Evolutionary conservation across 2,797 vertebrate species (phyloP).

Genomic region (Neopelma chrysocephalum): DNA sequence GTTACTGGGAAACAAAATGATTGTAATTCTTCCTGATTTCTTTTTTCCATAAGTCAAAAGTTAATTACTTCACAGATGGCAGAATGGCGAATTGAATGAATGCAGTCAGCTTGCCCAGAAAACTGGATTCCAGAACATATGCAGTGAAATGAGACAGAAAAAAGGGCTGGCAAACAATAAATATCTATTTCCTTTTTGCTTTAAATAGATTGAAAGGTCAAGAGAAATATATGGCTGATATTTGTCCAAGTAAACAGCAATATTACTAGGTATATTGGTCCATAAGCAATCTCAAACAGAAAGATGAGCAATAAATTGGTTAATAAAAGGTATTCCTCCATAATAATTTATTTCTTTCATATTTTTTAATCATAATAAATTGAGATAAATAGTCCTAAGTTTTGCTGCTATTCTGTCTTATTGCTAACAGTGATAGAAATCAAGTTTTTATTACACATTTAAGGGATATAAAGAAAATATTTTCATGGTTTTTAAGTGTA

Average conservation of each 20-base stretch:
- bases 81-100: slow-evolving; percentile 32
- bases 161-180: slow-evolving; percentile 53
- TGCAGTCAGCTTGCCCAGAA: slow-evolving; percentile 52
- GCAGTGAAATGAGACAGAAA: slow-evolving; percentile 68
- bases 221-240: slow-evolving; percentile 33
- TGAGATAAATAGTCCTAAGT: background rate
- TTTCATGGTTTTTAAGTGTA: background rate
- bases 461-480: background rate
- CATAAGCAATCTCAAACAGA: slow-evolving; percentile 4
- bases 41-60: slow-evolving; percentile 59
- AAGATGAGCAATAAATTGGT: background rate
- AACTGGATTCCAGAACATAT: slow-evolving; percentile 60
- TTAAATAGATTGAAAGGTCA: slow-evolving; percentile 59
- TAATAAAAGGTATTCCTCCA: background rate
- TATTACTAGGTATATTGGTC: slow-evolving; percentile 16
- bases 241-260: slow-evolving; percentile 29
- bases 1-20: slow-evolving; percentile 21
- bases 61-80: slow-evolving; percentile 71
- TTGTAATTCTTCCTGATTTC: slow-evolving; percentile 48
- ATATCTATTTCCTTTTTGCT: slow-evolving; percentile 48
- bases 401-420: background rate
- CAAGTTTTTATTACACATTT: background rate
- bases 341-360: background rate
- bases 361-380: slow-evolving; percentile 33
- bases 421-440: background rate